These are phyloP conservation scores for Chlorops oryzae DNA, from an alignment of 1,140 invertebrate species.

Conservation along the genomic window DNA sequence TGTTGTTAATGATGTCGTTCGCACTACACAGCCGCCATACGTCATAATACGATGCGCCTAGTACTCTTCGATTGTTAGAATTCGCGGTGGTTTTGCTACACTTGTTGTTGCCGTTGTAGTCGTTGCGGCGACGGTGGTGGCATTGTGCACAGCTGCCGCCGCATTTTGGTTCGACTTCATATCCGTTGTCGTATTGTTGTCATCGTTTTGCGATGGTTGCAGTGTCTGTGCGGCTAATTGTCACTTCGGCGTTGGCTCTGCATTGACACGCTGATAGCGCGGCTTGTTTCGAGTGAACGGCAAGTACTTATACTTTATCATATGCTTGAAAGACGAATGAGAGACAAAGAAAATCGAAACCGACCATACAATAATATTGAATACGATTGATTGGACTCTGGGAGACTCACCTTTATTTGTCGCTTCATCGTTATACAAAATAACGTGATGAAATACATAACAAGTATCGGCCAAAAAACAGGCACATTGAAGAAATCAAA, in stretches of 20 bases:
- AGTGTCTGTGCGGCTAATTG: conserved; percentile 49
- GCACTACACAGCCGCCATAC: too few species aligned
- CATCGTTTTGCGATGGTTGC: conserved; percentile 30
- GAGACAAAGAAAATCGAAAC: too few species aligned
- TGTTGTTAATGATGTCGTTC: too few species aligned
- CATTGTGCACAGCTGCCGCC: conserved; percentile 9
- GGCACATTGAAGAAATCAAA: conserved; percentile 98
- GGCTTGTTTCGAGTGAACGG: conserved; percentile 98
- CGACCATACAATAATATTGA: too few species aligned
- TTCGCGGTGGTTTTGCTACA: conserved; percentile 44
- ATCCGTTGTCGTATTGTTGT: conserved; percentile 29
- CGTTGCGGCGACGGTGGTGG: conserved; percentile 14
- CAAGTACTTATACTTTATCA: conserved; percentile 98
- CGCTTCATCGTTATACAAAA: conserved; percentile 99
- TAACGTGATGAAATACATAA: conserved; percentile 98
- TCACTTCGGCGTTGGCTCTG: conserved; percentile 45
- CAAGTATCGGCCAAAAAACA: conserved; percentile 99
- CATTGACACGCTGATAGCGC: conserved; percentile 69
- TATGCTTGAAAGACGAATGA: conserved; percentile 91
- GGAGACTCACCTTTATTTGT: conserved; percentile 92
- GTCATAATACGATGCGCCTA: too few species aligned
- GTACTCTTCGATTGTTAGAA: conserved; percentile 45
- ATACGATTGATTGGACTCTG: too few species aligned
- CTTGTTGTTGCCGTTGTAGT: conserved; percentile 14
- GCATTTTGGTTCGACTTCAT: conserved; percentile 20